Percentiles rank a stretch among this genome's conserved stretches.
Conservation (phyloP, 2,797 vertebrate species). For the Gambelia wislizenii region DNA sequence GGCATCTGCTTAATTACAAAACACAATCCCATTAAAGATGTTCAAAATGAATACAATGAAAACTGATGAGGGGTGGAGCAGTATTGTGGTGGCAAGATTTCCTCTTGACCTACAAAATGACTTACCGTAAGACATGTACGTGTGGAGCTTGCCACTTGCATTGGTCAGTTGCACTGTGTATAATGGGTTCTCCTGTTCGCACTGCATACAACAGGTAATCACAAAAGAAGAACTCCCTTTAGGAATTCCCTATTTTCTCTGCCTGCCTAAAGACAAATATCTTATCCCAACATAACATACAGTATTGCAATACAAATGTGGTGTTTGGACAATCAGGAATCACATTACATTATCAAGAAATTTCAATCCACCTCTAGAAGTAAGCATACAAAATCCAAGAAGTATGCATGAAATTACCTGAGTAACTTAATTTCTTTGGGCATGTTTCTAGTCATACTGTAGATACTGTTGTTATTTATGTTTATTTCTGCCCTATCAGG, state of each 20-base stretch:
- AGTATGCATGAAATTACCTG: not conserved
- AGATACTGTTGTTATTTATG: not conserved
- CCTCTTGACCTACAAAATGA: not conserved
- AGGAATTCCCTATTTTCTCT: not conserved
- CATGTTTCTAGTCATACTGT: not conserved
- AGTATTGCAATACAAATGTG: not conserved
- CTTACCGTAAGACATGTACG: not conserved
- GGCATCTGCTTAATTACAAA: not conserved
- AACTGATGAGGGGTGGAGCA: not conserved
- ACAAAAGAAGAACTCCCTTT: not conserved
- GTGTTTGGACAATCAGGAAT: not conserved
- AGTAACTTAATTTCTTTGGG: slow-evolving; percentile 15
- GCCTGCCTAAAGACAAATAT: not conserved
- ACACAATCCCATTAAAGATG: not conserved
- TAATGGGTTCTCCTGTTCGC: not conserved
- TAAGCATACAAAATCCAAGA: not conserved
- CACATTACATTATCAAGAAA: not conserved
- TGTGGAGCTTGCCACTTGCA: not conserved
- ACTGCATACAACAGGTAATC: not conserved
- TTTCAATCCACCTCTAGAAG: not conserved
- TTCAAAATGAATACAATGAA: not conserved
- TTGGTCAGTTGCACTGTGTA: not conserved
- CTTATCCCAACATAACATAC: not conserved
- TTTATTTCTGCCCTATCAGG: slow-evolving; percentile 1
- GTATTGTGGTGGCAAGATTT: not conserved